These are phyloP conservation scores for Candoia aspera DNA, from an alignment of 2,113 vertebrate genomes.

Conservation along the genomic window DNA sequence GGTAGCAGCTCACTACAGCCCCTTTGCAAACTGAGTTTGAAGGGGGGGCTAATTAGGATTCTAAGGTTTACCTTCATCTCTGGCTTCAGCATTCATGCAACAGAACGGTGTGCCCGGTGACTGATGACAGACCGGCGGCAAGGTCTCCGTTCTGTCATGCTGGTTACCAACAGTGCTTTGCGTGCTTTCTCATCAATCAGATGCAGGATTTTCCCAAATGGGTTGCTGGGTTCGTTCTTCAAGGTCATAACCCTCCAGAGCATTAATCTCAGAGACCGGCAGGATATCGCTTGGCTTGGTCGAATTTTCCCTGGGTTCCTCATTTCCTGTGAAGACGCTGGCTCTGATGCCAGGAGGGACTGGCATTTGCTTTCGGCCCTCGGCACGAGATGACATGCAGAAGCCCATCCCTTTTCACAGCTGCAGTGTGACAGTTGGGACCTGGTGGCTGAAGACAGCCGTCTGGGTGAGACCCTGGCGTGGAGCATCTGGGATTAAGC, in stretches of 20 bases:
- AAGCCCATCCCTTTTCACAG: not conserved
- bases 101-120: not conserved
- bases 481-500: not conserved
- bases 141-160: not conserved
- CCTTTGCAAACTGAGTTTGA: not conserved
- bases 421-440: not conserved
- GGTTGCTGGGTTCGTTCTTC: not conserved
- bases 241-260: slow-evolving; percentile 41
- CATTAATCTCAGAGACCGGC: slow-evolving; percentile 3
- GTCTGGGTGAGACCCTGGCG: not conserved
- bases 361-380: not conserved
- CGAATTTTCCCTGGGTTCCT: slow-evolving; percentile 6
- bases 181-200: not conserved
- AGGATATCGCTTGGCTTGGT: slow-evolving; percentile 15
- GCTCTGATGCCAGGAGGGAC: not conserved
- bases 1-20: not conserved
- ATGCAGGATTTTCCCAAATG: slow-evolving; percentile 2
- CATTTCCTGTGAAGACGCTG: slow-evolving; percentile 6
- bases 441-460: not conserved
- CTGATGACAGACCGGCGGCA: not conserved
- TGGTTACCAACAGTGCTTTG: slow-evolving; percentile 8
- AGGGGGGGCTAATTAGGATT: not conserved
- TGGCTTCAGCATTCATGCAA: not conserved
- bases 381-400: not conserved
- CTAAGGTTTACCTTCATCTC: fast-evolving